Conservation (phyloP, 1,140 invertebrate species). For the Onthophagus taurus region DNA sequence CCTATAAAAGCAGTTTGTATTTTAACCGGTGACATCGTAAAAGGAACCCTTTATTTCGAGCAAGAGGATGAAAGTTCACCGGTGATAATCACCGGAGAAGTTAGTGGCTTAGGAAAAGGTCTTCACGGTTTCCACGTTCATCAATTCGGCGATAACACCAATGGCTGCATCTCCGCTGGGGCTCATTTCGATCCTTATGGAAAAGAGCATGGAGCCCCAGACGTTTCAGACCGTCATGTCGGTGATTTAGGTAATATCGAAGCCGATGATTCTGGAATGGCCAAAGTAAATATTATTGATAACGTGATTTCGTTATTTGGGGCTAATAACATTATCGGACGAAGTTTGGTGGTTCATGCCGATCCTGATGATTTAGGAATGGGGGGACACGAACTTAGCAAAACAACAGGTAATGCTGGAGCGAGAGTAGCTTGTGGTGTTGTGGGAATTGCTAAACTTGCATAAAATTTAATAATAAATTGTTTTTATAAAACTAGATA, state of each 20-base stretch:
- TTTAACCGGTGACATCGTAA: slow-evolving; percentile 68
- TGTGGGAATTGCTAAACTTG: slow-evolving; percentile 73
- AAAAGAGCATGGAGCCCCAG: slow-evolving; percentile 79
- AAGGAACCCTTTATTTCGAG: slow-evolving; percentile 68
- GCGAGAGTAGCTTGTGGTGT: slow-evolving; percentile 92
- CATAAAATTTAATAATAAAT: no score
- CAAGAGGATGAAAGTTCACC: slow-evolving; percentile 51
- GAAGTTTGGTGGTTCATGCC: slow-evolving; percentile 86
- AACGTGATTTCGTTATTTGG: slow-evolving; percentile 64
- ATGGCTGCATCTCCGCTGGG: slow-evolving; percentile 92
- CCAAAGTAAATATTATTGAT: slow-evolving; percentile 71
- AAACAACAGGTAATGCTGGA: slow-evolving; percentile 95
- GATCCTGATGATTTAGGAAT: slow-evolving; percentile 91
- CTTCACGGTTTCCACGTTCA: slow-evolving; percentile 93
- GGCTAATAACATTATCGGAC: slow-evolving; percentile 71
- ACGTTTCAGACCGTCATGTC: slow-evolving; percentile 63
- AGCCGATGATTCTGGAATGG: slow-evolving; percentile 60
- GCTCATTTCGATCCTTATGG: slow-evolving; percentile 88
- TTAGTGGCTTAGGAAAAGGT: slow-evolving; percentile 58
- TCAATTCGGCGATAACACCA: slow-evolving; percentile 93
- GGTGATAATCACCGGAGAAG: slow-evolving; percentile 61
- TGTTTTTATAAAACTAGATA: no score
- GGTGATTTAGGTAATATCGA: slow-evolving; percentile 90
- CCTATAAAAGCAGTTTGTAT: slow-evolving; percentile 72
- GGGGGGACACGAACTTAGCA: slow-evolving; percentile 88